Conservation (phyloP, 2,888 invertebrate genomes). For the Flexamia atlantica region DNA sequence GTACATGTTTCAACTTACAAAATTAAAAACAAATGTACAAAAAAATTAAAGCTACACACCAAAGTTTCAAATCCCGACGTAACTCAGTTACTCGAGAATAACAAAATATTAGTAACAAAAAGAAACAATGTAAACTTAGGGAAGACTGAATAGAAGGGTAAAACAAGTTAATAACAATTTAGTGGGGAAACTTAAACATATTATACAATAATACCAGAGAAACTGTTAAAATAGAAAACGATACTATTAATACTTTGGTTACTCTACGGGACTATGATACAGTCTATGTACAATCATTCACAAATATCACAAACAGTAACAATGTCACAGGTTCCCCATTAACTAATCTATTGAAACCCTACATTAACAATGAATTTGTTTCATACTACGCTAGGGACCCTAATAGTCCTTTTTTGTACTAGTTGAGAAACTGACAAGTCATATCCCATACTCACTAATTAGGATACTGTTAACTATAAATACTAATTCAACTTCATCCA, state of each 20-base stretch:
- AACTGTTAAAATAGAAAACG: slow-evolving; percentile 45
- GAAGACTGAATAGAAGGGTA: slow-evolving; percentile 39
- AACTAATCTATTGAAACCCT: slow-evolving; percentile 15
- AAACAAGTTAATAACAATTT: slow-evolving; percentile 61
- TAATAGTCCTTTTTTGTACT: slow-evolving; percentile 30
- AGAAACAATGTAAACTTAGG: slow-evolving; percentile 53
- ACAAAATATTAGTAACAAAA: slow-evolving; percentile 61
- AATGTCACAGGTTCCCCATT: slow-evolving; percentile 30
- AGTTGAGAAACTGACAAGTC: not conserved
- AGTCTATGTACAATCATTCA: slow-evolving; percentile 46
- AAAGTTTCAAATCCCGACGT: slow-evolving; percentile 59
- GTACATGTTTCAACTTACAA: slow-evolving; percentile 57
- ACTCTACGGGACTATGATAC: slow-evolving; percentile 52
- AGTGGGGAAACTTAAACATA: slow-evolving; percentile 45
- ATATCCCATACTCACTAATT: not conserved
- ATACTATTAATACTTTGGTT: slow-evolving; percentile 56
- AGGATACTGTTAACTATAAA: not conserved
- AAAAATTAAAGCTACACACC: slow-evolving; percentile 65
- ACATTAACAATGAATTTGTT: slow-evolving; percentile 12
- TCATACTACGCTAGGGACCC: slow-evolving; percentile 6
- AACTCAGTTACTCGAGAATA: slow-evolving; percentile 40
- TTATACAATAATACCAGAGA: slow-evolving; percentile 42
- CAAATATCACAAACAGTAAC: slow-evolving; percentile 57
- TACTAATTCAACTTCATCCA: too few species aligned
- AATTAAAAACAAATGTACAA: slow-evolving; percentile 64